These are phyloP conservation scores for Probosciger aterrimus DNA, from an alignment of 2,113 vertebrate species.

Conservation along the genomic window DNA sequence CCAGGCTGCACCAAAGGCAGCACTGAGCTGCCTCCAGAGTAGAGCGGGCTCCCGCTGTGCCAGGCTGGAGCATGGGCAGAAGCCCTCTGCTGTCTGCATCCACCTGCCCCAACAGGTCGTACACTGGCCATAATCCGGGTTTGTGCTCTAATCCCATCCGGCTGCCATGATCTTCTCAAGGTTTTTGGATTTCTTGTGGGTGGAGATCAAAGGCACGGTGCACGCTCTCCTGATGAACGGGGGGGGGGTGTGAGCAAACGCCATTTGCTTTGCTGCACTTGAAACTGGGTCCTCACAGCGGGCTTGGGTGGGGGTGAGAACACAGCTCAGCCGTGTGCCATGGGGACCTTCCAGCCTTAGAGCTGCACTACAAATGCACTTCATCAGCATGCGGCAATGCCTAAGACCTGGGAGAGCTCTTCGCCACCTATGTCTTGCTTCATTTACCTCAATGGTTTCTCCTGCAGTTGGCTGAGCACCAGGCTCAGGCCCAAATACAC, in stretches of 20 bases:
- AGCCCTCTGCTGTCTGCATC: background rate
- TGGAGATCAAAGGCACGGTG: background rate
- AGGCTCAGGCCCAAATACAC: background rate
- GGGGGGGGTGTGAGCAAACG: background rate
- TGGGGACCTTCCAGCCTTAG: background rate
- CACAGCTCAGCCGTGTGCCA: fast-evolving
- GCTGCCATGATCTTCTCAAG: background rate
- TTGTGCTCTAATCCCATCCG: background rate
- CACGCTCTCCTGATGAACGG: background rate
- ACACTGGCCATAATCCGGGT: background rate
- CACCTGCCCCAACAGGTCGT: background rate
- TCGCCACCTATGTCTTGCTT: background rate
- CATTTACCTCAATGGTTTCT: background rate
- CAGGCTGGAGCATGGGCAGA: background rate
- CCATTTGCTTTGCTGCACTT: background rate
- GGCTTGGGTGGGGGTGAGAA: background rate
- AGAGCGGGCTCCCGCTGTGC: background rate
- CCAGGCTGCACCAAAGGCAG: background rate
- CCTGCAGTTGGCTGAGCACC: background rate
- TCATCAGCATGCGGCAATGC: background rate
- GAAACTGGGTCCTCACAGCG: background rate
- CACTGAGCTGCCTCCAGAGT: background rate
- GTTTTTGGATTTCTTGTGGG: background rate
- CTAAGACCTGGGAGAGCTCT: background rate
- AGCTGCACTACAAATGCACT: background rate